These are phyloP conservation scores for Homarus americanus DNA, from an alignment of 1,140 invertebrate species.

Conservation along the genomic window DNA sequence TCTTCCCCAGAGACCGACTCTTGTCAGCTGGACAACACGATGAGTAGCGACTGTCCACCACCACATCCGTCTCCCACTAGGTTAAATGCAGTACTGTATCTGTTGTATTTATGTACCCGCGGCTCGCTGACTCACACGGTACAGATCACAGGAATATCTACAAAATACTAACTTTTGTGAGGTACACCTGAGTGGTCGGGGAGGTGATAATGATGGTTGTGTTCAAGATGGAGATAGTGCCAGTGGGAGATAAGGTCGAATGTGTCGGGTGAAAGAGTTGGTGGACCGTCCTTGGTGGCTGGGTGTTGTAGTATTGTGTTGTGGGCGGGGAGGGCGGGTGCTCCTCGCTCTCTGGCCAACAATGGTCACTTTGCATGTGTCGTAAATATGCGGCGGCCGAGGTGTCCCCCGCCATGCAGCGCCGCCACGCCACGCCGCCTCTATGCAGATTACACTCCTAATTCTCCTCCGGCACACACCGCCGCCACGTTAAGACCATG, in stretches of 20 bases:
- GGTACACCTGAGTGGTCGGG: not conserved
- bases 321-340: not conserved
- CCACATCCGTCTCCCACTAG: too few species aligned
- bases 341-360: conserved; percentile 6
- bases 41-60: too few species aligned
- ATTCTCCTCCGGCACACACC: not conserved
- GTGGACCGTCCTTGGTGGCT: not conserved
- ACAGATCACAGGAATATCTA: not conserved
- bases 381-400: conserved; percentile 25
- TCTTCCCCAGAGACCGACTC: too few species aligned
- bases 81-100: too few species aligned
- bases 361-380: conserved; percentile 42
- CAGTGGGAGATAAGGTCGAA: not conserved
- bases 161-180: conserved; percentile 1
- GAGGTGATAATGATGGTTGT: conserved; percentile 5
- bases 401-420: not conserved
- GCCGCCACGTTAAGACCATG: not conserved
- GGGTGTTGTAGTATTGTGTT: not conserved
- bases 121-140: not conserved
- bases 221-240: not conserved
- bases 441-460: conserved; percentile 11
- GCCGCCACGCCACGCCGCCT: not conserved
- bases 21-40: too few species aligned
- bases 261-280: not conserved
- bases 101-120: not conserved